Conservation (phyloP, 2,888 invertebrate species). For the Melipona bicolor region DNA sequence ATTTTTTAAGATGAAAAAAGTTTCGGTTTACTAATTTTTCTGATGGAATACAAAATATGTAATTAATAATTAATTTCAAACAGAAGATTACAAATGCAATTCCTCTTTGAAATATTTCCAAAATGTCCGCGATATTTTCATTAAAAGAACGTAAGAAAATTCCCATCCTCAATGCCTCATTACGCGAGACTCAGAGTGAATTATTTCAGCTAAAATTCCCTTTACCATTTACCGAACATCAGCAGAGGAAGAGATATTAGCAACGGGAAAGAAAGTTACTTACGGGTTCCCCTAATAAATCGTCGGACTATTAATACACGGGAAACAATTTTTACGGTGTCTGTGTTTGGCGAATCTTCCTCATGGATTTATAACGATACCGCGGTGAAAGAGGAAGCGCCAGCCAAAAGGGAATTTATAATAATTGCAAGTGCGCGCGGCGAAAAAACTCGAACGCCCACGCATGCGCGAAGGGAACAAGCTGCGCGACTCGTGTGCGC, state of each 20-base stretch:
- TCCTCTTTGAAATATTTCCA: not conserved
- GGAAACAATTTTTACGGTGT: constrained; percentile 48
- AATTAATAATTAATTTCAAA: not conserved
- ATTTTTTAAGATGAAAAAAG: not conserved
- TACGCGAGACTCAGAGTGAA: not conserved
- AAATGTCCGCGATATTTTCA: not conserved
- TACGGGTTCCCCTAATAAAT: constrained; percentile 27
- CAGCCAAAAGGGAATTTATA: constrained; percentile 61
- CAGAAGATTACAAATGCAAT: not conserved
- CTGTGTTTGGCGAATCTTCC: constrained; percentile 49
- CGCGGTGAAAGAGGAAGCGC: constrained; percentile 9
- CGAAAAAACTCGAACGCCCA: constrained; percentile 43
- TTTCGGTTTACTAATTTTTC: not conserved
- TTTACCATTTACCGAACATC: not conserved
- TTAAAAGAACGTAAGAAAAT: not conserved
- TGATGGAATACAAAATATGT: not conserved
- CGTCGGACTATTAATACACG: constrained; percentile 39
- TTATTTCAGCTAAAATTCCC: not conserved
- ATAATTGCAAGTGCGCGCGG: constrained; percentile 58
- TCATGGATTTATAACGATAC: constrained; percentile 53
- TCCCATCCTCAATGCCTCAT: not conserved
- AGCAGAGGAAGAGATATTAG: not conserved
- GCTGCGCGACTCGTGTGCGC: not conserved
- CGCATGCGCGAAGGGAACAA: constrained; percentile 23
- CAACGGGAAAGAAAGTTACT: constrained; percentile 2